Percentiles rank a stretch among this genome's conserved stretches.
Conservation (phyloP, 2,888 invertebrate genomes). For the Monopis laevigella region DNA sequence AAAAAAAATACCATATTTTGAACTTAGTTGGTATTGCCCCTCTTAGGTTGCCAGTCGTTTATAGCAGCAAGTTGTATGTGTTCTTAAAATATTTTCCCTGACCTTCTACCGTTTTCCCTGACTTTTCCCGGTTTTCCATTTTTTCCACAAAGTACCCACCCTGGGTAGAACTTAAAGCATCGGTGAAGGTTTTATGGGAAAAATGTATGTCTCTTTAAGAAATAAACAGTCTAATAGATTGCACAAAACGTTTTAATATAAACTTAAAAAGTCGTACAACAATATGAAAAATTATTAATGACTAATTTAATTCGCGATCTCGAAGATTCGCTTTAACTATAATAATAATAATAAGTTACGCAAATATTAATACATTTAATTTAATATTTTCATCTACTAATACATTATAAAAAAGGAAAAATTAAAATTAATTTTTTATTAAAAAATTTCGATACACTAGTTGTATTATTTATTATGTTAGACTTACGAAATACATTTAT, state of each 20-base stretch:
- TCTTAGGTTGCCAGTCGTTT: no score
- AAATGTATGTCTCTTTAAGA: constrained; percentile 28
- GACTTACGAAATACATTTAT: constrained; percentile 64
- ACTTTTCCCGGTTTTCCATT: no score
- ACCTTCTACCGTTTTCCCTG: no score
- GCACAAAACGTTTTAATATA: constrained; percentile 88
- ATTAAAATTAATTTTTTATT: constrained; percentile 63
- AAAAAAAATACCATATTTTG: no score
- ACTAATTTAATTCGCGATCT: constrained; percentile 77
- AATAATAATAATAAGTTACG: constrained; percentile 57
- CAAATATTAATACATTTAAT: constrained; percentile 71
- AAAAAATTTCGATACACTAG: constrained; percentile 66
- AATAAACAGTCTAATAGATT: constrained; percentile 72
- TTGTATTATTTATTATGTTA: constrained; percentile 49
- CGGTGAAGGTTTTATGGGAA: constrained; percentile 1
- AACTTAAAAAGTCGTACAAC: constrained; percentile 88
- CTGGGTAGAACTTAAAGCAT: no score
- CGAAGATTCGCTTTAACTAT: constrained; percentile 76
- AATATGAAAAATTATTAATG: constrained; percentile 86
- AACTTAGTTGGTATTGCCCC: no score
- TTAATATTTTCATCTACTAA: constrained; percentile 68
- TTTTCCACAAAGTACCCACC: no score
- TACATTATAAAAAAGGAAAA: constrained; percentile 65
- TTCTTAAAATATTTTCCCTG: no score
- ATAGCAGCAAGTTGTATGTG: no score